A percentile compares a stretch with the other conserved stretches of the same genome.
phyloP scores from a whole-genome alignment of 2,113 vertebrate species.

The Leptocoma aspasia region DNA sequence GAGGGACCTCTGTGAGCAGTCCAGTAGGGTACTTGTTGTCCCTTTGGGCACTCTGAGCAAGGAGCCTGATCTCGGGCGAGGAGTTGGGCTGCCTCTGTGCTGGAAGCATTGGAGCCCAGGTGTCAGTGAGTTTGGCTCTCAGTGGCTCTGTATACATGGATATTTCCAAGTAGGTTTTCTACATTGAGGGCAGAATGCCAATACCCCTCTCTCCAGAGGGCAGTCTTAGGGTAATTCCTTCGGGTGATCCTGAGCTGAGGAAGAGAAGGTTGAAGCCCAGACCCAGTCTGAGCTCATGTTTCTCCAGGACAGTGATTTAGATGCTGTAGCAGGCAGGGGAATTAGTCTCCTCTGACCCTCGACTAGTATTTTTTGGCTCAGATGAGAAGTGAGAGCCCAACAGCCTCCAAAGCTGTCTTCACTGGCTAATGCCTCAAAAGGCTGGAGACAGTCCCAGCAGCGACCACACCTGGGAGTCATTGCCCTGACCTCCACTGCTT shows the following conservation, averaged over 20 bases:
- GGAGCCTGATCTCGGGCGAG: accelerated
- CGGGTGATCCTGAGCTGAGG: not conserved
- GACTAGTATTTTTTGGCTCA: not conserved
- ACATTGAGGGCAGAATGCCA: not conserved
- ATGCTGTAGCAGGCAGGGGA: not conserved
- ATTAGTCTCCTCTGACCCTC: not conserved
- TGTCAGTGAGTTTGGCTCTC: not conserved
- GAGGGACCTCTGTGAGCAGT: not conserved
- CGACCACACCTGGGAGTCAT: not conserved
- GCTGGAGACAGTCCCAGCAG: not conserved
- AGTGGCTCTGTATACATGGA: not conserved
- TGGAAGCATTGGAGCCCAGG: not conserved
- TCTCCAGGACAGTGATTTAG: not conserved
- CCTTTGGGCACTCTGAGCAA: accelerated
- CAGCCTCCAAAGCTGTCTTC: not conserved
- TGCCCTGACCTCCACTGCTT: not conserved
- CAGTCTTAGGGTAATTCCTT: not conserved
- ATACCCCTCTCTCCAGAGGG: not conserved
- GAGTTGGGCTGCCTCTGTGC: not conserved
- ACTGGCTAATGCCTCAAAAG: not conserved
- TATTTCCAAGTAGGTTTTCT: not conserved
- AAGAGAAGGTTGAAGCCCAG: not conserved
- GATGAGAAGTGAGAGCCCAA: not conserved
- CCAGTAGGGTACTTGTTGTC: not conserved
- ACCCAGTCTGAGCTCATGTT: not conserved